Evolutionary conservation across 2,888 invertebrate species (phyloP).

Genomic region (Andrena fulva): DNA sequence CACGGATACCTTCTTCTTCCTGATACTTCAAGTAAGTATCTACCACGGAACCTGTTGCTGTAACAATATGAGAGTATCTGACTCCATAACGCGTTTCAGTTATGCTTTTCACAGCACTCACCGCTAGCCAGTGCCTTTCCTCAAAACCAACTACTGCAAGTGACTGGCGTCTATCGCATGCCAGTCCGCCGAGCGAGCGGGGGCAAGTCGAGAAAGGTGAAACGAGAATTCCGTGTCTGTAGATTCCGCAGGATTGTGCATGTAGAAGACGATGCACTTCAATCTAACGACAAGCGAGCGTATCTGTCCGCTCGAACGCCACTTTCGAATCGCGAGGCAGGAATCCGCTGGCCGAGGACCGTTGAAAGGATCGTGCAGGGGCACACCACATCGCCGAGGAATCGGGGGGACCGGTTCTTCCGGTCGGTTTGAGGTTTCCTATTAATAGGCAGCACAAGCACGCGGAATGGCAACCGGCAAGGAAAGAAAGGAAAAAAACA

Average conservation of each 20-base stretch:
- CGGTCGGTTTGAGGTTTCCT: conserved; percentile 58
- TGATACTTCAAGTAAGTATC: background rate
- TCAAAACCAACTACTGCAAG: too few relatives aligned
- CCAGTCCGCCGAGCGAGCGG: background rate
- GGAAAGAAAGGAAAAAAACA: conserved; percentile 24
- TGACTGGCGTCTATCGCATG: too few relatives aligned
- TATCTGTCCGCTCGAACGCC: background rate
- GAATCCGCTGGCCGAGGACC: conserved; percentile 20
- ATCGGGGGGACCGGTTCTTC: conserved; percentile 65
- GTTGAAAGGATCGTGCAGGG: conserved; percentile 1
- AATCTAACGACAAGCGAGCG: background rate
- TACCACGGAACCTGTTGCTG: too few relatives aligned
- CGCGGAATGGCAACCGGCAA: conserved; percentile 44
- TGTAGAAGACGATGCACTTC: background rate
- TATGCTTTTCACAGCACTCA: too few relatives aligned
- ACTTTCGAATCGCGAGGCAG: conserved; percentile 17
- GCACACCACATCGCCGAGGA: background rate
- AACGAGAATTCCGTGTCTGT: background rate
- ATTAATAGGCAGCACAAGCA: conserved; percentile 66
- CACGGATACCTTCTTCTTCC: background rate
- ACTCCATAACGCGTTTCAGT: too few relatives aligned
- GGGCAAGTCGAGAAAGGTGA: background rate
- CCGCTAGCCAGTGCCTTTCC: too few relatives aligned
- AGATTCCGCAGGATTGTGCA: too few relatives aligned
- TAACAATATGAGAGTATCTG: too few relatives aligned